Evolutionary conservation across 2,113 vertebrate genomes (phyloP).

Genomic region (Erythrocebus patas): DNA sequence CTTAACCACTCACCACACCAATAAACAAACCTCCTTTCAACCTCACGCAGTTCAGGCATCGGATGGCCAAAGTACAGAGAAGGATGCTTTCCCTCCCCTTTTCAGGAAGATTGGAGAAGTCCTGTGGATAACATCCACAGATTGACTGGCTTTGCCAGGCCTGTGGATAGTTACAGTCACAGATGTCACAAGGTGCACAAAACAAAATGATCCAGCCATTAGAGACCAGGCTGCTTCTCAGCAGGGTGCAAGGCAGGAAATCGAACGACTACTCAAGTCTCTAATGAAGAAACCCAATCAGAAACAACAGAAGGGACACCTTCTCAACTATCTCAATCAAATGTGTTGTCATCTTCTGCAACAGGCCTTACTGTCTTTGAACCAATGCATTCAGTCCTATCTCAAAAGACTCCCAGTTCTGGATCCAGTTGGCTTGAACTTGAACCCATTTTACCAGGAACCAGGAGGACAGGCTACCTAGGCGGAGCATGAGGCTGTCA

Average conservation of each 20-base stretch:
- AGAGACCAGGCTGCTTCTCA: constrained; percentile 65
- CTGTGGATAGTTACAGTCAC: constrained; percentile 88
- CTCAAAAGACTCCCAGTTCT: constrained; percentile 83
- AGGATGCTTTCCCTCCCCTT: constrained; percentile 51
- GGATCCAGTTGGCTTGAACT: constrained; percentile 70
- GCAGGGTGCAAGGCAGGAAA: neutral
- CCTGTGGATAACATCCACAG: constrained; percentile 70
- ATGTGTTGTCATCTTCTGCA: constrained; percentile 82
- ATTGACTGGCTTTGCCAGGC: constrained; percentile 84
- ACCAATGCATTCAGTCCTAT: constrained; percentile 74
- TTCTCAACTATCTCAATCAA: constrained; percentile 85
- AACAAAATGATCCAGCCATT: constrained; percentile 75
- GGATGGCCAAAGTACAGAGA: neutral
- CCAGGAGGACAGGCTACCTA: neutral
- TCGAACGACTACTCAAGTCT: neutral
- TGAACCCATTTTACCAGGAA: neutral
- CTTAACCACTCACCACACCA: neutral
- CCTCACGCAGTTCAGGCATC: neutral
- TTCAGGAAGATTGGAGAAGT: constrained; percentile 44
- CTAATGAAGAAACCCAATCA: neutral
- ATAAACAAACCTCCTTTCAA: neutral
- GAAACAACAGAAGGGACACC: constrained; percentile 54
- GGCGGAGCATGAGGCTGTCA: fast-evolving
- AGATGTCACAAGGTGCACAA: constrained; percentile 88
- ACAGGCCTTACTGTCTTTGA: constrained; percentile 83